Percentiles rank a stretch among this genome's conserved stretches.
Conservation (phyloP, 1,140 invertebrate species). For the Microvelia longipes region DNA sequence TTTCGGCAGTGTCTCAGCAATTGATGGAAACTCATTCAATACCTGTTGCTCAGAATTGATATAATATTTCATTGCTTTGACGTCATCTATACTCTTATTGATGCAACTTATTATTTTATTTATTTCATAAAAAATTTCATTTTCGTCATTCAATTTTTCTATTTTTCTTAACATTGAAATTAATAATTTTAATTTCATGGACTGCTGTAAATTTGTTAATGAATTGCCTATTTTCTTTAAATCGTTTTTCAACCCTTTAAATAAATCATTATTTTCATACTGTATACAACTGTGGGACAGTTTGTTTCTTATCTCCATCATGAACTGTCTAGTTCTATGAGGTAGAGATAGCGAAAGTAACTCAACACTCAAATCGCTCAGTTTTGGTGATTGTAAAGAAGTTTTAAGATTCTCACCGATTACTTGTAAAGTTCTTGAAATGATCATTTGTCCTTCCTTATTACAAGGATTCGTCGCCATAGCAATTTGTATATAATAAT, state of each 20-base stretch:
- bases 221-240: no score
- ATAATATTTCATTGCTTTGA: no score
- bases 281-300: neutral
- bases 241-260: neutral
- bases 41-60: no score
- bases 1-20: no score
- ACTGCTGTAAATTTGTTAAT: no score
- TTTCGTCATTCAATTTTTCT: no score
- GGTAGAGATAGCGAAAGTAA: neutral
- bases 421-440: conserved; percentile 8
- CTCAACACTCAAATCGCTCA: neutral
- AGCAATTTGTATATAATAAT: conserved; percentile 4
- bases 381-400: conserved; percentile 9
- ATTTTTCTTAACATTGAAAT: no score
- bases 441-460: conserved; percentile 8
- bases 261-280: neutral
- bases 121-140: no score
- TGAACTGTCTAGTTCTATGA: neutral
- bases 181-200: no score
- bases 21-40: no score
- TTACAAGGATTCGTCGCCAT: neutral
- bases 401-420: conserved; percentile 12
- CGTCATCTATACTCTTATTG: no score
- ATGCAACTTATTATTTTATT: no score
- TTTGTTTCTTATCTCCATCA: conserved; percentile 1